phyloP scores from a whole-genome alignment of 2,797 vertebrate genomes.

The Xenops minutus region DNA sequence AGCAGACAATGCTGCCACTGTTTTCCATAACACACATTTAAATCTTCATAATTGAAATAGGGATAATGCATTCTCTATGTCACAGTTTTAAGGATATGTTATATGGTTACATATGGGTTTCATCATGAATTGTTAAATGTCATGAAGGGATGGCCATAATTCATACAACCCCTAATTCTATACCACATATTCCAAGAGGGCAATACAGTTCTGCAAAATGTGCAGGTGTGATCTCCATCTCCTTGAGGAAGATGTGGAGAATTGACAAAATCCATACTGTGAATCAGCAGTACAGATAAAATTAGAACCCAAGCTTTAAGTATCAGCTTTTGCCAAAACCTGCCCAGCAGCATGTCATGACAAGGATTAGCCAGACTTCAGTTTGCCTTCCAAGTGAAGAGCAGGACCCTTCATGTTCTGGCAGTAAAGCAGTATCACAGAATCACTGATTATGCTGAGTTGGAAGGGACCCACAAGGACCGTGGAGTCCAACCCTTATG shows the following conservation, averaged over 20 bases:
- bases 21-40: not conserved
- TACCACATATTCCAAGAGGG: not conserved
- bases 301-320: not conserved
- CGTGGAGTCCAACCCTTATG: not conserved
- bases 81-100: not conserved
- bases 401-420: not conserved
- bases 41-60: not conserved
- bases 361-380: not conserved
- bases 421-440: not conserved
- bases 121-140: not conserved
- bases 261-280: not conserved
- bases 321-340: not conserved
- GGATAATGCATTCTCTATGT: not conserved
- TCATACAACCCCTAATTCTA: not conserved
- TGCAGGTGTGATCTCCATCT: not conserved
- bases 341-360: not conserved
- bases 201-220: not conserved
- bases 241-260: not conserved
- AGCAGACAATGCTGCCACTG: not conserved
- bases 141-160: not conserved
- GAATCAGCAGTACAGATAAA: not conserved
- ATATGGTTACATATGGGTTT: not conserved
- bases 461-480: not conserved
- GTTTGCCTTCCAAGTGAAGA: not conserved
- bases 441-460: not conserved